Evolutionary conservation across 2,888 invertebrate genomes (phyloP), one percentile per base, ranked within the genome.

Genomic region (Himalopsyche kuldschensis): DNA sequence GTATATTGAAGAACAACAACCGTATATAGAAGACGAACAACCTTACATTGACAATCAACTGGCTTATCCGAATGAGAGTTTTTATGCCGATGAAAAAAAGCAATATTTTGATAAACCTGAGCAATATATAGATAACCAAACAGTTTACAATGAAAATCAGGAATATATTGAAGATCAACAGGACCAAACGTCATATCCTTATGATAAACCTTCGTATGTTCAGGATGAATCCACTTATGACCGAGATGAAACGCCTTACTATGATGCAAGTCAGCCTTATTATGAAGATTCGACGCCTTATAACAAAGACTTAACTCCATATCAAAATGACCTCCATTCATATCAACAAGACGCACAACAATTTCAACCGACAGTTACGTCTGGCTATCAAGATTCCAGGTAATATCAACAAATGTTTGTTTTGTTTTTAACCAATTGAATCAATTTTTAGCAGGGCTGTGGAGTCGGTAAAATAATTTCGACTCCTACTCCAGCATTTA

Each of bases 91-190:
- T 17, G 89, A 89, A 4, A 89, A 88, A 35, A 89, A 89, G 27
- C 90, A 89, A 79, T 91, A 89, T 84, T 89, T 88, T 82, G 90
- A 90, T 47, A 90, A 90, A 35, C 88, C 89, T 24, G 89, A 89
- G 77, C 87, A 87, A 11, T 90, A 88, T 31, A 48, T 17, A 35
- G 80, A 84, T 15, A 75, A 84, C 84, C 46, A 87, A 85, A 82
- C 82, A 32, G 81, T 79, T 46, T 85, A 86, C 69, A 79, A 82
- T 32, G 81, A 81, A 11, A 80, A 87, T 82, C 87, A 88, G 82
- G 87, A 88, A 20, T 87, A 87, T 41, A 87, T 88, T 27, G 87
- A 88, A 78, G 88, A 89, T 80, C 88, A 87, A 86, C 82, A 86
- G 85, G 84, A 87, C 87, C 85, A 78, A 80, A 85, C 84, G 63